These are phyloP conservation scores for Hassar affinis DNA, from an alignment of 2,113 vertebrate genomes.

Conservation along the genomic window DNA sequence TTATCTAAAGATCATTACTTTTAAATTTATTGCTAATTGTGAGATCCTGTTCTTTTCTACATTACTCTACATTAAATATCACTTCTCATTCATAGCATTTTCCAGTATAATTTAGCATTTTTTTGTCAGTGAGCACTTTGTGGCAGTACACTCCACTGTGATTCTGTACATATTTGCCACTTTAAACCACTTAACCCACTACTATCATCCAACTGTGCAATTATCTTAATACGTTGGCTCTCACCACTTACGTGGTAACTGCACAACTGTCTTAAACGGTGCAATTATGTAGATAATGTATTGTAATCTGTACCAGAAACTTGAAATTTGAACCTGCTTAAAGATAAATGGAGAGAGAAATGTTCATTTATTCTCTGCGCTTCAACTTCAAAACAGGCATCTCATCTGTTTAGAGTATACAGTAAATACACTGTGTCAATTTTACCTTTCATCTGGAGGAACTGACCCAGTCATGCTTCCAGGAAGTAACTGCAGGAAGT, in stretches of 20 bases:
- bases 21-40: neutral
- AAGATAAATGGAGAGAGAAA: neutral
- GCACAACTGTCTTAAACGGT: neutral
- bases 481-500: too few species aligned
- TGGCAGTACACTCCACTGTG: too few species aligned
- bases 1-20: slow-evolving; percentile 51
- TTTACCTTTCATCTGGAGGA: too few species aligned
- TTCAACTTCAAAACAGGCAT: neutral
- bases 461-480: too few species aligned
- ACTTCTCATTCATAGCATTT: neutral
- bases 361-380: neutral
- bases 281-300: neutral
- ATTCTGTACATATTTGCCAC: too few species aligned
- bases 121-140: neutral
- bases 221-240: neutral
- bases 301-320: neutral
- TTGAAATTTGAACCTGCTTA: neutral
- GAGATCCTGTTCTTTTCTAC: neutral
- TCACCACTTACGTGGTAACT: neutral
- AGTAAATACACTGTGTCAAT: too few species aligned
- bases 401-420: neutral
- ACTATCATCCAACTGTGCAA: neutral
- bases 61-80: neutral
- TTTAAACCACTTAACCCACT: neutral
- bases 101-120: neutral